These are phyloP conservation scores for Rhombomys opimus DNA, from an alignment of 2,113 vertebrate genomes.

Conservation along the genomic window DNA sequence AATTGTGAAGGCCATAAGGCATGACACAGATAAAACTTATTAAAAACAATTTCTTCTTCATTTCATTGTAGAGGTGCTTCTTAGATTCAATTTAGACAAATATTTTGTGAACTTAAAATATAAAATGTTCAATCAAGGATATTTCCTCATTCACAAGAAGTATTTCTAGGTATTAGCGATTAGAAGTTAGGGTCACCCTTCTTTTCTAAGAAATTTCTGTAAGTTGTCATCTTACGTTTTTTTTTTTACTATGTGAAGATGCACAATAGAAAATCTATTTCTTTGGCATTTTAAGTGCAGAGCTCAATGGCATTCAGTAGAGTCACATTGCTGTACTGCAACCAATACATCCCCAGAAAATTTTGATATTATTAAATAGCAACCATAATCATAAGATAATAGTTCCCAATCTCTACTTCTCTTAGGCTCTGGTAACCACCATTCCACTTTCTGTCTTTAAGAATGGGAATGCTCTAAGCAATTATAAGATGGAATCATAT, in stretches of 20 bases:
- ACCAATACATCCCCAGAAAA: not conserved
- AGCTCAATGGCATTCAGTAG: not conserved
- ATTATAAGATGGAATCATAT: not conserved
- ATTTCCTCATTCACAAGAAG: not conserved
- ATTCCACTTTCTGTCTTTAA: not conserved
- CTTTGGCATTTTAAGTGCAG: not conserved
- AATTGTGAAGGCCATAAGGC: not conserved
- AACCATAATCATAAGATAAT: not conserved
- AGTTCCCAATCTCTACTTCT: accelerated
- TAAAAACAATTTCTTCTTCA: not conserved
- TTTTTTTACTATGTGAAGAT: not conserved
- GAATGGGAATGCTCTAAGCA: not conserved
- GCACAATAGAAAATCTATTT: not conserved
- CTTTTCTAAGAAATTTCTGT: not conserved
- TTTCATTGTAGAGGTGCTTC: slow-evolving; percentile 6
- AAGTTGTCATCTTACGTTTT: not conserved
- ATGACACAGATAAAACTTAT: not conserved
- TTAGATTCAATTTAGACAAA: not conserved
- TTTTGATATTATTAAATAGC: not conserved
- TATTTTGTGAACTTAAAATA: slow-evolving; percentile 27
- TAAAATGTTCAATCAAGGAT: not conserved
- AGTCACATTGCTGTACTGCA: not conserved
- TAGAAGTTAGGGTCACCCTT: not conserved
- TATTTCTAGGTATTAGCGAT: not conserved
- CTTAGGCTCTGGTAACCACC: not conserved